These are phyloP conservation scores for Limosa lapponica DNA, from an alignment of 2,797 vertebrate genomes.

Conservation along the genomic window DNA sequence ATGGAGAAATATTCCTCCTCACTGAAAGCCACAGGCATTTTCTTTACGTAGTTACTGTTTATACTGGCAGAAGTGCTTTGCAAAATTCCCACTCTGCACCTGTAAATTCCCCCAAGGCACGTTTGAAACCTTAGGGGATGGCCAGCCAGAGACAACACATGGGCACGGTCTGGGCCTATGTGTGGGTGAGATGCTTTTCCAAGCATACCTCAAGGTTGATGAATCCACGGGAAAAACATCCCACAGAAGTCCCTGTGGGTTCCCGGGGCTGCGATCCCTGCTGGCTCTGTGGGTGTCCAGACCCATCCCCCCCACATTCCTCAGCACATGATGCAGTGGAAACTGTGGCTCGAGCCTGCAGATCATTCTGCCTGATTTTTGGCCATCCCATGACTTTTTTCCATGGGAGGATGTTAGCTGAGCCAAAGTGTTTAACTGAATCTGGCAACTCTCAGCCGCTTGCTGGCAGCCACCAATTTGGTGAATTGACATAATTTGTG, in stretches of 20 bases:
- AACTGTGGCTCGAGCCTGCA: slow-evolving; percentile 38
- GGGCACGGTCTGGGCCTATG: not conserved
- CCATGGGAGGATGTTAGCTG: slow-evolving; percentile 59
- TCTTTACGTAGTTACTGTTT: slow-evolving; percentile 1
- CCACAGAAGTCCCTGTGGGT: not conserved
- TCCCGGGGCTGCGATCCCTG: accelerated
- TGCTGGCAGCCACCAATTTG: slow-evolving; percentile 42
- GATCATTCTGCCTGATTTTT: slow-evolving; percentile 62
- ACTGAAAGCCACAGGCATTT: slow-evolving; percentile 53
- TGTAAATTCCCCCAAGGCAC: not conserved
- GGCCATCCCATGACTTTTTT: slow-evolving; percentile 60
- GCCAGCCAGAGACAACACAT: not conserved
- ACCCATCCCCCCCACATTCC: slow-evolving; percentile 49
- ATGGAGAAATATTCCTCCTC: not conserved
- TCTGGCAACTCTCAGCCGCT: slow-evolving; percentile 53
- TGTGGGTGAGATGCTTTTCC: not conserved
- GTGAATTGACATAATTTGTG: slow-evolving; percentile 56
- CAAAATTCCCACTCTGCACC: slow-evolving; percentile 27
- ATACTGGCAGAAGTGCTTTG: not conserved
- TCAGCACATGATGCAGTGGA: slow-evolving; percentile 64
- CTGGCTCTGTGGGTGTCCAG: slow-evolving; percentile 45
- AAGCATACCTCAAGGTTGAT: not conserved
- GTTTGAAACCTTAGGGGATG: not conserved
- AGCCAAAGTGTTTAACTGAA: slow-evolving; percentile 58
- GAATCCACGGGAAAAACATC: not conserved